Percentiles rank a stretch among this genome's conserved stretches.
These are phyloP conservation scores for Protula sp. DNA, from an alignment of 2,888 invertebrate genomes.

Conservation along the genomic window DNA sequence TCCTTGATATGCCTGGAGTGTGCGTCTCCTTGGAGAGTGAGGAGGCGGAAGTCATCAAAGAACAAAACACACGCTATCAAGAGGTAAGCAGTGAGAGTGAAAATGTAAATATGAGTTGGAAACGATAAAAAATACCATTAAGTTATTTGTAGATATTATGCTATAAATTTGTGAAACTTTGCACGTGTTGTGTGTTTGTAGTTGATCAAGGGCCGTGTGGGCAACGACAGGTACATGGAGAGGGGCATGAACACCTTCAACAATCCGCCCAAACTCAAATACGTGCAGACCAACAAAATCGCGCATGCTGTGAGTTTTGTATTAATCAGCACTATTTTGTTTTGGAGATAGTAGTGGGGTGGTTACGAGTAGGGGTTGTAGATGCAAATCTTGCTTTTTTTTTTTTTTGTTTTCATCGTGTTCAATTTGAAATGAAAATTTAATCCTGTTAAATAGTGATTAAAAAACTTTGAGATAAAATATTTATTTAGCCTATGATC, in stretches of 20 bases:
- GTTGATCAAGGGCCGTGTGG: conserved; percentile 35
- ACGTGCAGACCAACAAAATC: conserved; percentile 38
- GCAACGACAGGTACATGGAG: conserved; percentile 50
- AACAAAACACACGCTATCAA: conserved; percentile 38
- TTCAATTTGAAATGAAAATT: neutral
- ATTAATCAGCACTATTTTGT: too few species aligned
- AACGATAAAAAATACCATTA: neutral
- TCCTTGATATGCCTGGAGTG: conserved; percentile 47
- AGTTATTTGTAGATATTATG: too few species aligned
- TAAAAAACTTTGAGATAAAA: too few species aligned
- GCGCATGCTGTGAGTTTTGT: conserved; percentile 21
- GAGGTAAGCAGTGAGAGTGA: conserved; percentile 50
- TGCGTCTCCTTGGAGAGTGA: conserved; percentile 42
- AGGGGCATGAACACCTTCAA: conserved; percentile 53
- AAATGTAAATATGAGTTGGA: conserved; percentile 36
- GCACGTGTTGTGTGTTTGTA: conserved; percentile 24
- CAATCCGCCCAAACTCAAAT: conserved; percentile 48
- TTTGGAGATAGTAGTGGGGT: neutral
- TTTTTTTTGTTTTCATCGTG: neutral
- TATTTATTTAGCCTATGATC: too few species aligned
- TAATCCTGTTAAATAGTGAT: neutral
- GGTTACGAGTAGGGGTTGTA: neutral
- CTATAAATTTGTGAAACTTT: neutral
- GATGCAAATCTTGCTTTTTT: neutral
- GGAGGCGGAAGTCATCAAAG: conserved; percentile 35